phyloP scores from a whole-genome alignment of 2,888 invertebrate species.

The Digitonthophagus gazella region DNA sequence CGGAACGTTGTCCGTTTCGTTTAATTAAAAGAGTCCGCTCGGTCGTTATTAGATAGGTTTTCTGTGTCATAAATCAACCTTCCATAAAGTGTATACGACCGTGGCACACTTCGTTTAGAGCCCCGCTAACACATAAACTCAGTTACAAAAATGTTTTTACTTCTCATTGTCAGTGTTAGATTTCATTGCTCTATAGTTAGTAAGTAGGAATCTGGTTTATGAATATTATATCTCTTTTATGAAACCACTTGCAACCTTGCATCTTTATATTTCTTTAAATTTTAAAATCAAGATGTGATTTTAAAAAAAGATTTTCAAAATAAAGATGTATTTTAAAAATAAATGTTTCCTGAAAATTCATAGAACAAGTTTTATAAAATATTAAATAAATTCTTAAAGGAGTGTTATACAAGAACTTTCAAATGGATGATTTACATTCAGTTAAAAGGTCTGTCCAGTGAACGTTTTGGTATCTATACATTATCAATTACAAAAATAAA shows the following conservation, averaged over 20 bases:
- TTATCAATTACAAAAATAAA: no score
- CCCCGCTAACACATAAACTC: neutral
- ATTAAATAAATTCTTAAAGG: neutral
- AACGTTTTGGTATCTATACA: no score
- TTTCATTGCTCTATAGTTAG: neutral
- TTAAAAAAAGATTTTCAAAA: no score
- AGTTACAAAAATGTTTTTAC: neutral
- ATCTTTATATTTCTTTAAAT: neutral
- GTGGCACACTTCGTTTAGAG: neutral
- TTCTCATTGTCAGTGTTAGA: neutral
- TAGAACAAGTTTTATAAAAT: no score
- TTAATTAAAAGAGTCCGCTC: no score
- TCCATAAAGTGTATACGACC: neutral
- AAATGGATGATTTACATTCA: no score
- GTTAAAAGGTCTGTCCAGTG: no score
- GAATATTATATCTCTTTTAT: neutral
- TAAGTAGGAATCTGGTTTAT: neutral
- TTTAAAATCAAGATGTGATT: neutral
- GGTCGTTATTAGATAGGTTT: no score
- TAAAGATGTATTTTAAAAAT: no score
- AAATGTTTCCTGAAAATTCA: no score
- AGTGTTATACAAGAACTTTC: neutral
- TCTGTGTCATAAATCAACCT: neutral
- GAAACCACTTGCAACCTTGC: neutral
- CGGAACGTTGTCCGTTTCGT: no score